Evolutionary conservation across 2,113 vertebrate species (phyloP).

Genomic region (Alexandromys fortis): DNA sequence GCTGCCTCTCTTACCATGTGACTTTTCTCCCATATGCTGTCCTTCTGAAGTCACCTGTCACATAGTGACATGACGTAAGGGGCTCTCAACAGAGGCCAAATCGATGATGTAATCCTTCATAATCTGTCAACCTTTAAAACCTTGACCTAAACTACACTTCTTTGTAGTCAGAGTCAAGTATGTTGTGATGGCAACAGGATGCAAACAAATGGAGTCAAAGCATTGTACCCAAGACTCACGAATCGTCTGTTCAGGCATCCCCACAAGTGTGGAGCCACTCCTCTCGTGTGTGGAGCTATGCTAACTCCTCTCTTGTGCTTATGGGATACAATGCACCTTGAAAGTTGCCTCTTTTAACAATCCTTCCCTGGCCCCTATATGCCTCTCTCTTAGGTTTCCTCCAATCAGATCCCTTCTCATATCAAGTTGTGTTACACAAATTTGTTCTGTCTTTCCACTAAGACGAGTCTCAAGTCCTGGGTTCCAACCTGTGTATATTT

Average conservation of each 20-base stretch:
- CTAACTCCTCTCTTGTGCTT: fast-evolving
- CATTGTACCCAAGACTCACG: not conserved
- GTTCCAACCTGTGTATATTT: not conserved
- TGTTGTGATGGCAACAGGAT: not conserved
- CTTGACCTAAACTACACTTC: not conserved
- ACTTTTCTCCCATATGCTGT: too few relatives aligned
- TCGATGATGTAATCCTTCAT: too few relatives aligned
- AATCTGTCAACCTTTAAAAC: not conserved
- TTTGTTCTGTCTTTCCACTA: not conserved
- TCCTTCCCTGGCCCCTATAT: not conserved
- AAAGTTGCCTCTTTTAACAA: not conserved
- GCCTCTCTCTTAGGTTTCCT: not conserved
- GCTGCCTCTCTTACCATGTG: not conserved
- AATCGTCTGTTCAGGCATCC: fast-evolving
- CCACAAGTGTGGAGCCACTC: fast-evolving
- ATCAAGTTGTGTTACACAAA: not conserved
- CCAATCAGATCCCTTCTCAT: not conserved
- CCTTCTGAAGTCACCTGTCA: not conserved
- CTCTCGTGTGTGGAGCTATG: not conserved
- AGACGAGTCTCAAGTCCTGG: not conserved
- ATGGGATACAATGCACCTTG: not conserved
- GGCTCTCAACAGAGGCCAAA: not conserved
- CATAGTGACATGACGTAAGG: not conserved
- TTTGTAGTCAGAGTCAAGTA: not conserved
- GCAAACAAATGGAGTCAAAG: not conserved